phyloP scores from a whole-genome alignment of 2,888 invertebrate species.

The Philopedon plagiatum region DNA sequence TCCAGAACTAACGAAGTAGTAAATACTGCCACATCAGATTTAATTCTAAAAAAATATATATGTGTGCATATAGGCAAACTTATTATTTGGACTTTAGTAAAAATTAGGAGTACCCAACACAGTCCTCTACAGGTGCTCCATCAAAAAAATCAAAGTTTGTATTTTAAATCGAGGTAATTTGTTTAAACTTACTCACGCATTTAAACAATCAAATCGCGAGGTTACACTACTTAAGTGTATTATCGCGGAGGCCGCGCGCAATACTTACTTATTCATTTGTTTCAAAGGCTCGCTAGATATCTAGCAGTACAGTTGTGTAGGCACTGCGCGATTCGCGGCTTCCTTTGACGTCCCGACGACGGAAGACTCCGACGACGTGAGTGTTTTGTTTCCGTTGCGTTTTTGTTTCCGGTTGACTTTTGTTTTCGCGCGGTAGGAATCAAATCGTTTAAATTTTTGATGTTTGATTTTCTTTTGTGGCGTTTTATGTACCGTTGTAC shows the following conservation, averaged over 20 bases:
- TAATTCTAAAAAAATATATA: no score
- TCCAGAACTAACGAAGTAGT: no score
- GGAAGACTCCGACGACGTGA: constrained; percentile 24
- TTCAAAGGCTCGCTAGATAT: constrained; percentile 45
- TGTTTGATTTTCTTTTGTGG: background rate
- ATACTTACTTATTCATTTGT: constrained; percentile 47
- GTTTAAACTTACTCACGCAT: constrained; percentile 3
- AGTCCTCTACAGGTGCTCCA: background rate
- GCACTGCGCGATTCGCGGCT: constrained; percentile 29
- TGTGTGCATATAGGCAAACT: no score
- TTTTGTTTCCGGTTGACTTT: constrained; percentile 33
- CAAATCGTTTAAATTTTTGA: constrained; percentile 10
- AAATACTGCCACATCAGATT: no score
- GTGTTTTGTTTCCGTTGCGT: constrained; percentile 40
- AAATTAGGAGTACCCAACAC: no score
- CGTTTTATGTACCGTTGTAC: background rate
- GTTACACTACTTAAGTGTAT: constrained; percentile 32
- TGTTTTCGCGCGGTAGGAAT: background rate
- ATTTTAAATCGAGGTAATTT: constrained; percentile 5
- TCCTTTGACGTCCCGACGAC: constrained; percentile 40
- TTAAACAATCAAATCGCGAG: constrained; percentile 27
- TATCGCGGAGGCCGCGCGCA: constrained; percentile 44
- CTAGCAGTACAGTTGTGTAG: constrained; percentile 44
- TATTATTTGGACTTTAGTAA: no score
- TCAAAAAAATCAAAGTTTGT: background rate